A percentile compares a stretch with the other conserved stretches of the same genome.
These are phyloP conservation scores for Grantiella picta DNA, from an alignment of 2,113 vertebrate genomes.

Conservation along the genomic window DNA sequence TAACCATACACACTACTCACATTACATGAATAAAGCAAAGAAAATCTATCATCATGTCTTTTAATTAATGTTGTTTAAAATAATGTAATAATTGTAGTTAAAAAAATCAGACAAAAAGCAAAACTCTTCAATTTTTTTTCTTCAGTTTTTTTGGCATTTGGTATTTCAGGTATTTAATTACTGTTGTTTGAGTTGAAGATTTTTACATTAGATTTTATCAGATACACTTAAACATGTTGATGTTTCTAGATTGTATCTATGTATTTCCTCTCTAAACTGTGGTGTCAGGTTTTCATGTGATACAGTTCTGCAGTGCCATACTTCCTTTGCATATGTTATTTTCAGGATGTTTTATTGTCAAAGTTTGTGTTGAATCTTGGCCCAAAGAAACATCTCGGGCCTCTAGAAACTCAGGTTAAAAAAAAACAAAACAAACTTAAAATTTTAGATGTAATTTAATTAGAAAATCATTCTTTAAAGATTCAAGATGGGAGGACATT, in stretches of 20 bases:
- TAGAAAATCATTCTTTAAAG: not conserved
- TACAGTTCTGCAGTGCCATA: not conserved
- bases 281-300: constrained; percentile 18
- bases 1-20: not conserved
- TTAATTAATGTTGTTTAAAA: not conserved
- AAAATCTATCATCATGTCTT: not conserved
- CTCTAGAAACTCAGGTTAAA: not conserved
- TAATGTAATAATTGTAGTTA: not conserved
- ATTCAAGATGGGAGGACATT: not conserved
- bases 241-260: not conserved
- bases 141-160: constrained; percentile 5
- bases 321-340: not conserved
- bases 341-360: not conserved
- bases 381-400: not conserved
- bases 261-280: not conserved
- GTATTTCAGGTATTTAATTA: constrained; percentile 27
- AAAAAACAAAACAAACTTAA: not conserved
- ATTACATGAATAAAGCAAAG: not conserved
- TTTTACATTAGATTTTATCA: not conserved
- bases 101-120: not conserved
- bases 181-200: not conserved
- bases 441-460: not conserved
- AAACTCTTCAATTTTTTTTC: not conserved
- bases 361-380: not conserved
- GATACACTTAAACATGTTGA: not conserved